phyloP scores from a whole-genome alignment of 2,113 vertebrate genomes.

The Hypanus sabinus region DNA sequence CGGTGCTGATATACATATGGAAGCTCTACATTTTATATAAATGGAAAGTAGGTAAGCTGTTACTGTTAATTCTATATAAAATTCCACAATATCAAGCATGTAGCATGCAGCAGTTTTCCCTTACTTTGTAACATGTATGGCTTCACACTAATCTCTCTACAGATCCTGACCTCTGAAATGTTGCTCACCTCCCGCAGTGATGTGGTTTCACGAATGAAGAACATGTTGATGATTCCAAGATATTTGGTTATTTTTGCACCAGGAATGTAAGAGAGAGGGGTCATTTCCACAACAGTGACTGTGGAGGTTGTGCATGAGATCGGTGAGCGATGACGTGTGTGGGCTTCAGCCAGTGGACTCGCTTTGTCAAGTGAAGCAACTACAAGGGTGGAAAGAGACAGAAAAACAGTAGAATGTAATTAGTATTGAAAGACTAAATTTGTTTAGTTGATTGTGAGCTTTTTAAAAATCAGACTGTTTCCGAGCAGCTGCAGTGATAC shows the following conservation, averaged over 20 bases:
- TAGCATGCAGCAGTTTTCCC: background rate
- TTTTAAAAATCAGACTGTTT: slow-evolving; percentile 46
- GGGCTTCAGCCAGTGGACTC: slow-evolving; percentile 77
- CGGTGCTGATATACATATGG: background rate
- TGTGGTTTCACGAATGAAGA: slow-evolving; percentile 95
- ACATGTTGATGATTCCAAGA: slow-evolving; percentile 98
- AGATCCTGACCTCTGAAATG: background rate
- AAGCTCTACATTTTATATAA: background rate
- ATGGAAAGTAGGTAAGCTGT: background rate
- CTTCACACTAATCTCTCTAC: background rate
- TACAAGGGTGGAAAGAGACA: slow-evolving; percentile 47
- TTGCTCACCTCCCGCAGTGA: slow-evolving; percentile 84
- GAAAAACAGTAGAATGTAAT: slow-evolving; percentile 41
- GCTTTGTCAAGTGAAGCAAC: slow-evolving; percentile 80
- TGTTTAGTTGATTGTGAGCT: slow-evolving; percentile 43
- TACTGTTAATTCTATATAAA: background rate
- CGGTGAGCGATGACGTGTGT: slow-evolving; percentile 66
- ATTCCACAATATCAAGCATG: background rate
- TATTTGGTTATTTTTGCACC: slow-evolving; percentile 90
- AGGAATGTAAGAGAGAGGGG: slow-evolving; percentile 88
- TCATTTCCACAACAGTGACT: slow-evolving; percentile 91
- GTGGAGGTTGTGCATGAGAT: slow-evolving; percentile 64
- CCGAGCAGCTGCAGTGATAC: slow-evolving; percentile 60
- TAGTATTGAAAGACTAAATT: background rate
- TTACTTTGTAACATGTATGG: background rate